Conservation (phyloP, 2,113 vertebrate genomes). For the Labeo rohita region DNA sequence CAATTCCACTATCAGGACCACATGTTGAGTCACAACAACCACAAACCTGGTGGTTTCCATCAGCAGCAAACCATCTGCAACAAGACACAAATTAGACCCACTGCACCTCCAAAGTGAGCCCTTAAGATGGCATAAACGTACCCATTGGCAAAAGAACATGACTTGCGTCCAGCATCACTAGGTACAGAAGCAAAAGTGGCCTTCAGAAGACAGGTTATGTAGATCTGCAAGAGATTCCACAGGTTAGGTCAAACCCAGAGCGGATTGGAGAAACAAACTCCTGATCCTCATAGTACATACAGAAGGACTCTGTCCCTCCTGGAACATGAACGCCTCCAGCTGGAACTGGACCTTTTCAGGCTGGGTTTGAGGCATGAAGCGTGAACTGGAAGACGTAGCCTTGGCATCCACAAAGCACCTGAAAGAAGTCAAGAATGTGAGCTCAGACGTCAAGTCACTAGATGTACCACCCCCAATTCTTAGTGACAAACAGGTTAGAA, state of each 20-base stretch:
- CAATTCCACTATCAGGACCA: no score
- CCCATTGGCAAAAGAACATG: constrained; percentile 67
- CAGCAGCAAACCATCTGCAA: constrained; percentile 47
- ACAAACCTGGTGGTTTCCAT: constrained; percentile 41
- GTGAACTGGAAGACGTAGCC: constrained; percentile 62
- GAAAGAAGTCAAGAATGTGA: not conserved
- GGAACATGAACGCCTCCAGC: constrained; percentile 68
- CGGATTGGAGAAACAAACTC: no score
- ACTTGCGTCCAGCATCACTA: constrained; percentile 55
- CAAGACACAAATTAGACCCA: not conserved
- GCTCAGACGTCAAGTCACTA: not conserved
- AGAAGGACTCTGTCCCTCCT: constrained; percentile 48
- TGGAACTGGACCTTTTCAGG: constrained; percentile 62
- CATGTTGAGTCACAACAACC: constrained; percentile 47
- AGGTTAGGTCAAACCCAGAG: not conserved
- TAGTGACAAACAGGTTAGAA: no score
- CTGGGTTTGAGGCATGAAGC: constrained; percentile 59
- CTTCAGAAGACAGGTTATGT: constrained; percentile 66
- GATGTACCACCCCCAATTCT: no score
- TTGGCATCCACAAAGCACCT: constrained; percentile 68
- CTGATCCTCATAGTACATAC: constrained; percentile 14
- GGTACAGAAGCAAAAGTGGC: constrained; percentile 41
- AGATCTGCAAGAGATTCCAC: constrained; percentile 52
- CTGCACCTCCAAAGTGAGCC: not conserved
- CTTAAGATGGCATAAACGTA: constrained; percentile 13